Base-by-base conservation (phyloP, 1,140 invertebrate genomes). In the Meteorus sp. region DNA sequence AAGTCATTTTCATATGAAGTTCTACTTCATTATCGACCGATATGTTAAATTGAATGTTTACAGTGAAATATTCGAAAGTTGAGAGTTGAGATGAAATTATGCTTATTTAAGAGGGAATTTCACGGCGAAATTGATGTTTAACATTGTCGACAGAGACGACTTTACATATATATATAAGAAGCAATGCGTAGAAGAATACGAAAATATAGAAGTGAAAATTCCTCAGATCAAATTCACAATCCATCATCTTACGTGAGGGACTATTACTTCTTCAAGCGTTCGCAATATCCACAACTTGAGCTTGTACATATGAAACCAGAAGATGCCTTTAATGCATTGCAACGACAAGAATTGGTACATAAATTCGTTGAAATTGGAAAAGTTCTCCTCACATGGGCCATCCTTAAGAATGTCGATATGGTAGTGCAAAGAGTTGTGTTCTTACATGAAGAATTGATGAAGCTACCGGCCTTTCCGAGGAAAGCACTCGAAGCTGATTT, bases 311-410 rank as follows among this genome's bases (percentile, higher is more conserved):
- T 99, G 91, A 88, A 94, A 69, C 90, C 93, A 0, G 88, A 93
- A 23, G 89, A 93, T 62, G 97, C 97, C 0, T 94, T 93, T 68
- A 86, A 92, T 68, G 94, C 93, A 7, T 76, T 99, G 9, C 95
- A 99, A 74, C 88, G 88, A 65, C 93, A 98, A 73, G 94, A 97
- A 66, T 84, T 99, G 33, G 85, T 90, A 39, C 88, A 95, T 65
- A 99, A 98, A 72, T 97, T 99, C 72, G 89, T 98, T 0, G 98
- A 99, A 81, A 94, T 96, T 57, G 97, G 97, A 13, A 99, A 99
- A 81, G 91, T 93, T 0, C 82, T 93, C 48, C 76, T 94, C 1
- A 93, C 91, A 0, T 94, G 92, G 92, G 91, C 92, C 1, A 94
- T 94, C 64, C 82, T 94, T 25, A 94, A 94, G 69, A 93, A 93